Evolutionary conservation across 2,113 vertebrate genomes (phyloP).

Genomic region (Melanotaenia duboulayi): DNA sequence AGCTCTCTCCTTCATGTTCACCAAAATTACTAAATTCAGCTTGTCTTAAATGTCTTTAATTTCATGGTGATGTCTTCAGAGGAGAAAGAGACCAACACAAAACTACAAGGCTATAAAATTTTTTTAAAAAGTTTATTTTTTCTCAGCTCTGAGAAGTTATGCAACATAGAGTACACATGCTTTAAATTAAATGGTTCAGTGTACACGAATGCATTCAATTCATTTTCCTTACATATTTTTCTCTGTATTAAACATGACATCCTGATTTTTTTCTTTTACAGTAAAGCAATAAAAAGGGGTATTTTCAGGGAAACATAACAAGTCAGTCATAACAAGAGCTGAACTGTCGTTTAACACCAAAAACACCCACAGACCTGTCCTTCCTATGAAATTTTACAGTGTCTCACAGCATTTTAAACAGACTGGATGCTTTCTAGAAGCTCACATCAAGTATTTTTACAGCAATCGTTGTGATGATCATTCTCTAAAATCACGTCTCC

Average conservation of each 20-base stretch:
- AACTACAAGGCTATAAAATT: constrained; percentile 8
- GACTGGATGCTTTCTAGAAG: neutral
- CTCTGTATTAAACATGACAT: constrained; percentile 22
- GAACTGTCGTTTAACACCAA: neutral
- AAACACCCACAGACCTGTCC: neutral
- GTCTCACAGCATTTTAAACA: neutral
- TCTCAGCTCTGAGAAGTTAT: constrained; percentile 50
- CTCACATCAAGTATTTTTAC: neutral
- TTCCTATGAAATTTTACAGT: neutral
- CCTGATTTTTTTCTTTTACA: neutral
- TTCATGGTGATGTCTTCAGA: constrained; percentile 4
- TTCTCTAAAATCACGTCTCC: neutral
- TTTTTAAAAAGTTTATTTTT: constrained; percentile 44
- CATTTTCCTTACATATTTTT: constrained; percentile 61
- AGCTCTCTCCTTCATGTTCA: constrained; percentile 6
- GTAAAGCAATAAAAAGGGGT: neutral
- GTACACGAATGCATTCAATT: constrained; percentile 38
- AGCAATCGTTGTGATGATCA: neutral
- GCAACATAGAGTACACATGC: constrained; percentile 53
- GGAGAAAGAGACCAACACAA: constrained; percentile 23
- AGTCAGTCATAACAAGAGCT: neutral
- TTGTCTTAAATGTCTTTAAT: neutral
- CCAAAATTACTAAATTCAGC: neutral
- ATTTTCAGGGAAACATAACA: neutral
- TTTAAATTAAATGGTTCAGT: constrained; percentile 19